Base-by-base conservation (phyloP, 2,888 invertebrate species). In the Archaeoteleia sp. region DNA sequence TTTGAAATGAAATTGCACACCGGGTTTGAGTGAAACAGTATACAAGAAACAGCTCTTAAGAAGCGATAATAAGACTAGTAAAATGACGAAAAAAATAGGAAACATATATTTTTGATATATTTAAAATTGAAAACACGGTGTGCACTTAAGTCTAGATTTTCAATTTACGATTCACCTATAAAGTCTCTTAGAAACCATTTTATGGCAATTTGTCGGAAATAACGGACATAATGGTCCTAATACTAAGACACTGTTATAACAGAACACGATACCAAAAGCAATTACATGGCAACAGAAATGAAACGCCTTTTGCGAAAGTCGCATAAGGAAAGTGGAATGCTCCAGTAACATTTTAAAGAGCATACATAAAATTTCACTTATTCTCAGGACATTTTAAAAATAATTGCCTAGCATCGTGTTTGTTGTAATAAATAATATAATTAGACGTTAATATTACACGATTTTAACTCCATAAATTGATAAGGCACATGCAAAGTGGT, bases 401-500 rank as follows among this genome's bases (percentile, higher is more conserved):
- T 23, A 13, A 51, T 39, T 29, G 40, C 17, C 20, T 37, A 51
- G 34, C 35, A 46, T 51, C 42, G 53, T 58, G 48, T 57, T 66
- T 39, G n/a, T 49, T 43, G 13, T 55, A 74, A 69, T 75, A 72
- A 74, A 75, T 73, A 74, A 69, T 67, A 68, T 63, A 43, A 70
- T 80, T 72, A 85, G 46, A 84, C 81, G 73, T 84, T 84, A 75
- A 84, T 82, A 74, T 85, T 85, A 72, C 83, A 83, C 42, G 84
- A 88, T 81, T 90, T 90, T 70, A 95, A 87, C 84, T 94, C 94
- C 87, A 94, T 89, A 84, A 91, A 93, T 85, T 94, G 93, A 85
- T 92, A 94, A 58, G 95, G 94, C 72, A 95, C 93, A 80, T 94
- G 92, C 62, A 92, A 88, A 71, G 90, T 92, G 75, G 88, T 87